phyloP scores from a whole-genome alignment of 2,797 vertebrate species.

The Podargus strigoides region DNA sequence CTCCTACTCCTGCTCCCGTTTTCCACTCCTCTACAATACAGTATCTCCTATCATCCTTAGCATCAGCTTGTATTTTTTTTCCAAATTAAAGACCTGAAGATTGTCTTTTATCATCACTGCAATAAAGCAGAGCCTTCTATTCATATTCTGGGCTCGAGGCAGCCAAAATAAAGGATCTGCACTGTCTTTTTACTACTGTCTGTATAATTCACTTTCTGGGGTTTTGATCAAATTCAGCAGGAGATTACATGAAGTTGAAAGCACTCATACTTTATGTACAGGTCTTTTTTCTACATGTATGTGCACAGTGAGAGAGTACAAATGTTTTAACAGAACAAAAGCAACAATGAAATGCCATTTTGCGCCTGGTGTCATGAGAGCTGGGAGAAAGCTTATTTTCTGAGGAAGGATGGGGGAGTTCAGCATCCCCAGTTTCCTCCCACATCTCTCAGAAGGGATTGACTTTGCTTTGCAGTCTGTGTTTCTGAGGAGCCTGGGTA shows the following conservation, averaged over 20 bases:
- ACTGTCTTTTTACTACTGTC: conserved; percentile 33
- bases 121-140: conserved; percentile 14
- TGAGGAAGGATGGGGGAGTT: neutral
- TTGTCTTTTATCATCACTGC: conserved; percentile 38
- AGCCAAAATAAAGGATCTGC: conserved; percentile 48
- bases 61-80: neutral
- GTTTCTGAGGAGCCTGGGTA: neutral
- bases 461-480: neutral
- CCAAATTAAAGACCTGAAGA: conserved; percentile 24
- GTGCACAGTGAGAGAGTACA: neutral
- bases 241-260: conserved; percentile 3
- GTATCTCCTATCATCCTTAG: conserved; percentile 24
- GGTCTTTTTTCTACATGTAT: neutral
- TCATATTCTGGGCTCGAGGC: neutral
- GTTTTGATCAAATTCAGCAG: conserved; percentile 43
- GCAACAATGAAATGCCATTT: neutral
- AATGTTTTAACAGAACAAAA: neutral
- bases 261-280: neutral
- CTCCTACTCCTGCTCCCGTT: conserved; percentile 55
- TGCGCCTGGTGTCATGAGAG: neutral
- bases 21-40: conserved; percentile 33
- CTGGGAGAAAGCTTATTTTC: neutral
- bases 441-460: neutral
- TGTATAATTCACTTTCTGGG: conserved; percentile 2
- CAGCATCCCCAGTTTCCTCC: neutral